phyloP scores from a whole-genome alignment of 2,113 vertebrate genomes.

The Alouatta palliata region DNA sequence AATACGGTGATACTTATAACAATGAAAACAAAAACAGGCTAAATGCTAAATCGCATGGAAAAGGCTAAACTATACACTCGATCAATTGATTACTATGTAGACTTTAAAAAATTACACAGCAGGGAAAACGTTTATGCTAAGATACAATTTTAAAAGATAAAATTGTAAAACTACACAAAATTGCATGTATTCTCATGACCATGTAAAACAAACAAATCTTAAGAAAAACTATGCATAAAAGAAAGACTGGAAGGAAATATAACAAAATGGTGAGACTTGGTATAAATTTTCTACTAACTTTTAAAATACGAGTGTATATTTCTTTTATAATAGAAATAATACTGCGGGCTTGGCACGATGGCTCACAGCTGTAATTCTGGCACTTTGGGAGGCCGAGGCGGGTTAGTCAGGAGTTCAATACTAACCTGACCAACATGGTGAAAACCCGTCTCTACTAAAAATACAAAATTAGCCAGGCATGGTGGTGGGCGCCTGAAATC shows the following conservation, averaged over 20 bases:
- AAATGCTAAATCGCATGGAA: not conserved
- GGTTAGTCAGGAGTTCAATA: too few species aligned
- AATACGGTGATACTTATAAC: constrained; percentile 17
- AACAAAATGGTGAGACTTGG: not conserved
- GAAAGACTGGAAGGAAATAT: not conserved
- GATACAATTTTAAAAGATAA: not conserved
- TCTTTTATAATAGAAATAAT: constrained; percentile 15
- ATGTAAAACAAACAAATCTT: not conserved
- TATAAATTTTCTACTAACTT: not conserved
- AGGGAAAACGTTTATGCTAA: not conserved
- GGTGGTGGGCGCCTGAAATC: too few species aligned
- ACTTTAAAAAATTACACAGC: not conserved
- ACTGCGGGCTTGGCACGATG: not conserved
- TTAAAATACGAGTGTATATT: not conserved
- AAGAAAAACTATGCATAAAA: not conserved
- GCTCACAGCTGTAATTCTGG: too few species aligned
- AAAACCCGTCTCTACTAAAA: too few species aligned
- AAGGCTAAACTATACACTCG: not conserved
- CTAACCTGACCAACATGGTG: too few species aligned
- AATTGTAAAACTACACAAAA: not conserved
- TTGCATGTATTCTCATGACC: not conserved
- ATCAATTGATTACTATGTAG: not conserved
- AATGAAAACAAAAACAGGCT: constrained; percentile 36
- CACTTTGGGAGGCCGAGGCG: too few species aligned
- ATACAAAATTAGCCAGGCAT: too few species aligned